These are phyloP conservation scores for Grapholita molesta DNA, from an alignment of 1,140 invertebrate genomes.

Conservation along the genomic window DNA sequence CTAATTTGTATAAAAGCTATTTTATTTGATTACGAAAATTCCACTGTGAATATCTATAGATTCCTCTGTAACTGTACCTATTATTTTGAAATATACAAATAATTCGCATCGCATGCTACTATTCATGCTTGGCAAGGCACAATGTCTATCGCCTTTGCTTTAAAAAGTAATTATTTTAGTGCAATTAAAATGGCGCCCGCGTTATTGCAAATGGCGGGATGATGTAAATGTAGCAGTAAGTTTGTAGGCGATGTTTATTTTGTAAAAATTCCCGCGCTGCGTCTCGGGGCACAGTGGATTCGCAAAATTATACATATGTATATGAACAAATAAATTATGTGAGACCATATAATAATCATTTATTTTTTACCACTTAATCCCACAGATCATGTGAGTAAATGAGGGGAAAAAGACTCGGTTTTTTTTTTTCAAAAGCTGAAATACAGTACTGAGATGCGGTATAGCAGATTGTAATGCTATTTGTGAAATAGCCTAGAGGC, in stretches of 20 bases:
- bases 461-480: too few relatives aligned
- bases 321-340: conserved; percentile 78
- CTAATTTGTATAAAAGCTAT: conserved; percentile 3
- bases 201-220: conserved; percentile 40
- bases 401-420: too few relatives aligned
- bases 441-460: too few relatives aligned
- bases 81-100: neutral
- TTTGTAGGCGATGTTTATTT: conserved; percentile 70
- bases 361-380: conserved; percentile 6
- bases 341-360: conserved; percentile 49
- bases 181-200: conserved; percentile 56
- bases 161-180: conserved; percentile 49
- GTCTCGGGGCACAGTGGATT: conserved; percentile 72
- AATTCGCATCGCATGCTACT: neutral
- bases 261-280: conserved; percentile 69
- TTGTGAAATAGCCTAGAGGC: too few relatives aligned
- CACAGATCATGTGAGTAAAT: neutral
- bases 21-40: neutral
- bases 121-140: conserved; percentile 3
- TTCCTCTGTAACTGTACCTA: neutral
- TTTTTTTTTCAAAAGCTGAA: too few relatives aligned
- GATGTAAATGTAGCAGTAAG: conserved; percentile 60
- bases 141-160: conserved; percentile 26
- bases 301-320: conserved; percentile 77
- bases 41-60: neutral